These are phyloP conservation scores for Morone saxatilis DNA, from an alignment of 2,113 vertebrate genomes.

Conservation along the genomic window DNA sequence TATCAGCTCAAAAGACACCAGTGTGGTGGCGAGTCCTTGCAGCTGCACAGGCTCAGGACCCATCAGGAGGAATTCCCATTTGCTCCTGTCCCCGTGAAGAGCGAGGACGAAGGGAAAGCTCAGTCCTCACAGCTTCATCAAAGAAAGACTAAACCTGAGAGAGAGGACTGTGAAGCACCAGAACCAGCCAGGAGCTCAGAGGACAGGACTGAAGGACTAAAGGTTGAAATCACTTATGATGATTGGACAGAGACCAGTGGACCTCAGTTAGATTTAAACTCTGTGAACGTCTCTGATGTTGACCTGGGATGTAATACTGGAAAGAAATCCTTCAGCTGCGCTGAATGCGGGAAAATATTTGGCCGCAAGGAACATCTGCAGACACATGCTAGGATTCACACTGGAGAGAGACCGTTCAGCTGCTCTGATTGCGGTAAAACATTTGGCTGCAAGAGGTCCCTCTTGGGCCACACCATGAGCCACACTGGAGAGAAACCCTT, in stretches of 20 bases:
- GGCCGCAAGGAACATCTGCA: constrained; percentile 35
- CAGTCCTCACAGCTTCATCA: constrained; percentile 17
- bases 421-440: constrained; percentile 22
- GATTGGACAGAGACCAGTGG: background rate
- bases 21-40: background rate
- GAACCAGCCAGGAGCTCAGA: background rate
- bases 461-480: constrained; percentile 16
- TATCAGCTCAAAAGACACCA: constrained; percentile 41
- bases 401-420: constrained; percentile 30
- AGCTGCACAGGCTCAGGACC: background rate
- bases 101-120: background rate
- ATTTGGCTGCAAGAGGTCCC: constrained; percentile 17
- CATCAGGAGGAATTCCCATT: background rate
- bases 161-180: constrained; percentile 16
- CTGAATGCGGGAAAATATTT: constrained; percentile 13
- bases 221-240: background rate
- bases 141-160: background rate
- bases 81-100: constrained; percentile 2
- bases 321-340: constrained; percentile 25
- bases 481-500: constrained; percentile 14
- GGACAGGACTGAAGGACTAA: background rate
- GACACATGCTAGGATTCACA: constrained; percentile 24
- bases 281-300: background rate
- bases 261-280: background rate
- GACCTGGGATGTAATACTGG: background rate